These are phyloP conservation scores for Semaprochilodus insignis DNA, from an alignment of 2,797 vertebrate species.

Conservation along the genomic window DNA sequence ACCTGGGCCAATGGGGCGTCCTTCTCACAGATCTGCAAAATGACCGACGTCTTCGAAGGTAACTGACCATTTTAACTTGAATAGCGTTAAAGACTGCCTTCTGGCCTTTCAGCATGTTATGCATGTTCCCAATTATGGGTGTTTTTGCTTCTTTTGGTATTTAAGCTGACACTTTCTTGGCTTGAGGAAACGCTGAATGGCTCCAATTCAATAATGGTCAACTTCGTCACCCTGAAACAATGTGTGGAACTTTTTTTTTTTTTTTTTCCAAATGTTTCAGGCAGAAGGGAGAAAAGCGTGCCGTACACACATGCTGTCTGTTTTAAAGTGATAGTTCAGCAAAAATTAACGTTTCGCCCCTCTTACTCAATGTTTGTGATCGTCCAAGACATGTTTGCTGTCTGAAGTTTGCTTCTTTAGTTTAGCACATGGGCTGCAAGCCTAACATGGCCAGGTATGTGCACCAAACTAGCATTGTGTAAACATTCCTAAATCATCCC, in stretches of 20 bases:
- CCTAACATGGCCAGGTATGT: no score
- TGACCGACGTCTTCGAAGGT: constrained; percentile 99
- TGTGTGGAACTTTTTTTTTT: neutral
- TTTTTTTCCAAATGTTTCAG: neutral
- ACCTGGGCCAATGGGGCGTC: constrained; percentile 96
- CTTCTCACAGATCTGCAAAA: constrained; percentile 98
- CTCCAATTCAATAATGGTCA: neutral
- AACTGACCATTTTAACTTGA: neutral
- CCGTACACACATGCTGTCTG: neutral
- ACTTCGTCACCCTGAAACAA: neutral
- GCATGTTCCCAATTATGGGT: neutral
- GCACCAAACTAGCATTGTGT: no score
- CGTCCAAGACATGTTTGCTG: no score
- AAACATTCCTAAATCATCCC: no score
- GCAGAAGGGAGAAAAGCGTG: neutral
- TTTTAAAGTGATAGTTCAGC: no score
- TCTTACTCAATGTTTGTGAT: no score
- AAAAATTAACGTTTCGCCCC: no score
- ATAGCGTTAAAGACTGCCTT: no score
- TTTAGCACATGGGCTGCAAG: no score
- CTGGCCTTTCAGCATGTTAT: no score
- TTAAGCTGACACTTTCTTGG: neutral
- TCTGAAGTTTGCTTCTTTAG: no score
- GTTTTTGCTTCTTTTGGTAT: neutral
- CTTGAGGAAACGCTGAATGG: neutral